phyloP scores from a whole-genome alignment of 2,888 invertebrate genomes.

The Athripsodes cinereus region DNA sequence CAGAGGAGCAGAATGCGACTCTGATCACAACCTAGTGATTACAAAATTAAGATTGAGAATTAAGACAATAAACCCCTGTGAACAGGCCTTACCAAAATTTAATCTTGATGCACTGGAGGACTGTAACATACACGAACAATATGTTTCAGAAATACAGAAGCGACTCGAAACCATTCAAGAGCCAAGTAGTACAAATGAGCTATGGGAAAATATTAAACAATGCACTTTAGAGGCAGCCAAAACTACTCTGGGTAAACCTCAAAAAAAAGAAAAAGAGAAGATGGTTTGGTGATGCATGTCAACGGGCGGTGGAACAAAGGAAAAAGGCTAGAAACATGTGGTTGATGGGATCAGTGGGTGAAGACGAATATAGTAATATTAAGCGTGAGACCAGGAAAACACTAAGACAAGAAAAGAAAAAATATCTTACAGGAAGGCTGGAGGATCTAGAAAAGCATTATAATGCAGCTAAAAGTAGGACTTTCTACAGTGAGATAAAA shows the following conservation, averaged over 20 bases:
- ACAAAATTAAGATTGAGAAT: not conserved
- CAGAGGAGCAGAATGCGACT: slow-evolving; percentile 6
- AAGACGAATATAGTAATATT: not conserved
- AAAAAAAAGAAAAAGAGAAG: not conserved
- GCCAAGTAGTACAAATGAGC: too few species aligned
- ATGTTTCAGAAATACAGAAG: too few species aligned
- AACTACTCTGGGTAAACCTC: not conserved
- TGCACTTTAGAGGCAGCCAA: not conserved
- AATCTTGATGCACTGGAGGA: not conserved
- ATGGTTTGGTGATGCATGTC: too few species aligned
- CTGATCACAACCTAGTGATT: slow-evolving; percentile 4
- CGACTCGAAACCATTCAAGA: too few species aligned
- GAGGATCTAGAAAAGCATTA: too few species aligned
- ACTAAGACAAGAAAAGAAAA: not conserved
- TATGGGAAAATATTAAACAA: not conserved
- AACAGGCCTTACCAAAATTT: not conserved
- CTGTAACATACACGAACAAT: too few species aligned
- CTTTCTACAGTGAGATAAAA: too few species aligned
- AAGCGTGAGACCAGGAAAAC: not conserved
- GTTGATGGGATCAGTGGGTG: not conserved
- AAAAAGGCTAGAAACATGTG: not conserved
- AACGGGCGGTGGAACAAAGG: not conserved
- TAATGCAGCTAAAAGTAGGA: too few species aligned
- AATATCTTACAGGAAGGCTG: not conserved
- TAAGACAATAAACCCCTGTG: not conserved